Percentiles rank a stretch among this genome's conserved stretches.
These are phyloP conservation scores for Cataglyphis albicans DNA, from an alignment of 2,888 invertebrate genomes.

Conservation along the genomic window DNA sequence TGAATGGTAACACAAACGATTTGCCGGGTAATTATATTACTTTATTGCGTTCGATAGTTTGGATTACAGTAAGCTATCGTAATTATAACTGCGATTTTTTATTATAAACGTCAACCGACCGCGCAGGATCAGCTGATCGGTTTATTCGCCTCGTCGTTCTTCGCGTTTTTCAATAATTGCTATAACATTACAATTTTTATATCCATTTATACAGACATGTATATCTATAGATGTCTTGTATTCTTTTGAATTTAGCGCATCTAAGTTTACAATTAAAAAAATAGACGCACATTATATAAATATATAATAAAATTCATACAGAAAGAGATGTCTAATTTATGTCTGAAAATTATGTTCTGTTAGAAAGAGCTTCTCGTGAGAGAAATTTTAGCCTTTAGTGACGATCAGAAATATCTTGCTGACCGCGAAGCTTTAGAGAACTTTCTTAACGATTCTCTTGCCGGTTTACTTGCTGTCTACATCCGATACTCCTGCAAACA, in stretches of 20 bases:
- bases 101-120: constrained; percentile 55
- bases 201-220: background rate
- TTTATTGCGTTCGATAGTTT: background rate
- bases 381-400: constrained; percentile 6
- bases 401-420: constrained; percentile 17
- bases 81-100: background rate
- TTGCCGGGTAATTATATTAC: background rate
- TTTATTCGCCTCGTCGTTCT: constrained; percentile 21
- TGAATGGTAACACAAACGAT: constrained; percentile 22
- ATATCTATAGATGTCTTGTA: background rate
- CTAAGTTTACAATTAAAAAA: background rate
- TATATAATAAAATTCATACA: background rate
- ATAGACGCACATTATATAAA: background rate
- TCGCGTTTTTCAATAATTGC: constrained; percentile 44
- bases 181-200: background rate
- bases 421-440: constrained; percentile 23
- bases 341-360: background rate
- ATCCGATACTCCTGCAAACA: constrained; percentile 81
- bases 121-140: constrained; percentile 27
- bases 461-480: constrained; percentile 62
- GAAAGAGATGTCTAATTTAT: background rate
- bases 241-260: background rate
- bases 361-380: background rate
- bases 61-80: background rate
- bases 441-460: constrained; percentile 68